Evolutionary conservation across 1,140 invertebrate genomes (phyloP).

Genomic region (Dreissena rostriformis): DNA sequence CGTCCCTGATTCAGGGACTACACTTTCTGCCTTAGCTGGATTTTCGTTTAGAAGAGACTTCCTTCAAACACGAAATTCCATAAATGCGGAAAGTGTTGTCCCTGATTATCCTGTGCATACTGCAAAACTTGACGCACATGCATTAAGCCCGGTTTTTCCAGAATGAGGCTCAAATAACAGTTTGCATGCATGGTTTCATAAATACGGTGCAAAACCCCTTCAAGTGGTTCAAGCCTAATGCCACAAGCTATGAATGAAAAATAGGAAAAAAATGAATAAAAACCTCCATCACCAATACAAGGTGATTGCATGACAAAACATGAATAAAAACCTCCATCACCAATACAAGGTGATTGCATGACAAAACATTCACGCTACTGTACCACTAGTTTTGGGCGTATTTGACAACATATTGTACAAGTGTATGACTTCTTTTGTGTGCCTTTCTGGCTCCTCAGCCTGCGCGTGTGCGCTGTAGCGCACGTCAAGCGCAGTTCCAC

Average conservation of each 20-base stretch:
- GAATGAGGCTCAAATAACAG: too few relatives aligned
- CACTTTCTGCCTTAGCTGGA: too few relatives aligned
- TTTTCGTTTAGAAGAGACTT: too few relatives aligned
- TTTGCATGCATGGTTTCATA: too few relatives aligned
- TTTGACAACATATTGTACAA: slow-evolving; percentile 22
- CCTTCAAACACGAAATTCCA: too few relatives aligned
- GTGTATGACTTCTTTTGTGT: slow-evolving; percentile 57
- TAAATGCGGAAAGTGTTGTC: too few relatives aligned
- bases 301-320: slow-evolving; percentile 19
- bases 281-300: slow-evolving; percentile 39
- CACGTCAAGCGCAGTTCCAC: slow-evolving; percentile 68
- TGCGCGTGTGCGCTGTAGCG: slow-evolving; percentile 67
- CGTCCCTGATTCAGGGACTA: too few relatives aligned
- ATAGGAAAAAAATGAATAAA: too few relatives aligned
- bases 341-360: slow-evolving; percentile 41
- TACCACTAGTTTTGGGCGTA: slow-evolving; percentile 25
- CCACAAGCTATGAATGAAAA: slow-evolving; percentile 2
- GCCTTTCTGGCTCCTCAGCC: slow-evolving; percentile 65
- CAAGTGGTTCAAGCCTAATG: neutral
- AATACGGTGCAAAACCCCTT: too few relatives aligned
- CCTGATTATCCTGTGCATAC: too few relatives aligned
- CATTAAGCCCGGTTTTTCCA: too few relatives aligned
- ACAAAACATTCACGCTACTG: slow-evolving; percentile 9
- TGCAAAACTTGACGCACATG: too few relatives aligned
- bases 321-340: slow-evolving; percentile 11